Evolutionary conservation across 2,113 vertebrate genomes (phyloP).

Genomic region (Phrynosoma blainvillii): DNA sequence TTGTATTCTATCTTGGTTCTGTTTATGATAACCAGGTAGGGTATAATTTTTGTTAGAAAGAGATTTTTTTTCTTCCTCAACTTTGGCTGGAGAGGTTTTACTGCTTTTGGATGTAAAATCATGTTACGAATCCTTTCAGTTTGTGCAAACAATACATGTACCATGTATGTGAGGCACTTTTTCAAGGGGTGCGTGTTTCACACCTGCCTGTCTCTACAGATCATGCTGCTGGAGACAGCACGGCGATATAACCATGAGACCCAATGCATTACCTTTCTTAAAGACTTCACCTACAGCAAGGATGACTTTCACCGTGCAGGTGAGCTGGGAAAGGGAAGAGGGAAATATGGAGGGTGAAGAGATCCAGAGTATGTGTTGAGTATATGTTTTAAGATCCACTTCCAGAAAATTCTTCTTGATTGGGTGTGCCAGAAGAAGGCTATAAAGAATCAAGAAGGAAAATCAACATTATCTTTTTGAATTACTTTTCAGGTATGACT

Average conservation of each 20-base stretch:
- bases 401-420: background rate
- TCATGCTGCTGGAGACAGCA: slow-evolving; percentile 78
- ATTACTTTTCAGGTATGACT: background rate
- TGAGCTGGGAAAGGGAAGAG: slow-evolving; percentile 25
- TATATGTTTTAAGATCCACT: background rate
- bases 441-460: background rate
- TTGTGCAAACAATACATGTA: too few relatives aligned
- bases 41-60: background rate
- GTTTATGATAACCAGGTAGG: background rate
- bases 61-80: background rate
- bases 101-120: background rate
- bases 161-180: background rate
- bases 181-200: background rate
- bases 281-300: slow-evolving; percentile 80
- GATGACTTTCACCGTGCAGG: slow-evolving; percentile 78
- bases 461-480: background rate
- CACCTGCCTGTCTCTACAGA: slow-evolving; percentile 47
- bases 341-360: background rate
- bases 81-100: background rate
- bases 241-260: slow-evolving; percentile 77
- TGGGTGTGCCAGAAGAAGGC: background rate
- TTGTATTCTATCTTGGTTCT: background rate
- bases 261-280: slow-evolving; percentile 77
- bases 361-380: background rate
- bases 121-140: background rate